Base-by-base conservation (phyloP, 2,888 invertebrate genomes). In the Philereme transversata region DNA sequence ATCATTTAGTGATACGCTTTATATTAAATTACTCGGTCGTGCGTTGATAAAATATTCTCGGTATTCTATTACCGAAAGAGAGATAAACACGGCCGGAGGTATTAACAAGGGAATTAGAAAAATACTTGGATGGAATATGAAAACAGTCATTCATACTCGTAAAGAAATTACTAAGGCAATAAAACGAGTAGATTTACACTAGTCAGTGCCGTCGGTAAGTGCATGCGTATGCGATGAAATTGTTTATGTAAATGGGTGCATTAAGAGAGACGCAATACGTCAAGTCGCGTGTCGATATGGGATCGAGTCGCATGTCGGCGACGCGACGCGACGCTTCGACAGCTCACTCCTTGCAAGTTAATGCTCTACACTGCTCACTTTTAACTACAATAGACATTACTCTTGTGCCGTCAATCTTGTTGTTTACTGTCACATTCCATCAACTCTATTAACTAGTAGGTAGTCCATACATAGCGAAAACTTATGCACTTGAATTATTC, bases 11-110 rank as follows among this genome's bases (percentile, higher is more conserved):
- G 91, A 91, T 92, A 92, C 89, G 90, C 85, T 91, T 91, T 91
- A 91, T 91, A 91, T 92, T 92, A 92, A 91, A 92, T 92, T 92
- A 92, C 91, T 90, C 86, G 90, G 90, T 90, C 91, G 90, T 91
- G 91, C 85, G 85, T 87, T 89, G 91, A 89, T 91, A 89, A 90
- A 89, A 90, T 90, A 89, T 88, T 87, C 86, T 75, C 76, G 79
- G 89, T 91, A 90, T 91, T 90, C 90, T 89, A 90, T 92, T 92
- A 91, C 91, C 90, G 77, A 88, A 90, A 91, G 86, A 81, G 78
- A 89, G 85, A 88, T 89, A 89, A 87, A 83, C 86, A 72, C 76
- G 78, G 84, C 84, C 81, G 83, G 84, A 81, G 85, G 84, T 86
- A 88, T 83, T 79, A 81, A 81, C 80, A 83, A 77, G 70, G 62